Evolutionary conservation across 2,888 invertebrate species (phyloP).

Genomic region (Lycia hirtaria): DNA sequence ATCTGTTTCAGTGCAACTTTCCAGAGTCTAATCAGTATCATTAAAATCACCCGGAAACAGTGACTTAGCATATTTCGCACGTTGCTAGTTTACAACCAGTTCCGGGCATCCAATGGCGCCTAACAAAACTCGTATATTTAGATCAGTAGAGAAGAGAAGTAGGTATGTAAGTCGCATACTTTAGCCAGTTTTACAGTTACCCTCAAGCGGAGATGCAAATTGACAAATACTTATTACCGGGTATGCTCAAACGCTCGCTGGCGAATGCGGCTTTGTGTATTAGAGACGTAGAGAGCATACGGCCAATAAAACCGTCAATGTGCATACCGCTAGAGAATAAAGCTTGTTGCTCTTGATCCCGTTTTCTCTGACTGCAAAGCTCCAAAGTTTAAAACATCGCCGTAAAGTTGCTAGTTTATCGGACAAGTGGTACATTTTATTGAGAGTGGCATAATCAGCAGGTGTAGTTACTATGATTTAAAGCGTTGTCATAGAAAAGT

Average conservation of each 20-base stretch:
- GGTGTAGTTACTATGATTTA: too few species aligned
- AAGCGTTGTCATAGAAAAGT: too few species aligned
- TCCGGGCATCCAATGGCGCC: slow-evolving; percentile 17
- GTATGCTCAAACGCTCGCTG: slow-evolving; percentile 13
- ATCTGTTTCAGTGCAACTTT: slow-evolving; percentile 2
- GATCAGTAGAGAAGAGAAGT: slow-evolving; percentile 59
- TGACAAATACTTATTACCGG: slow-evolving; percentile 73
- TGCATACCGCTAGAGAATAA: too few species aligned
- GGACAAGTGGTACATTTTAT: too few species aligned
- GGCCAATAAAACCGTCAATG: too few species aligned
- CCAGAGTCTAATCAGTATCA: slow-evolving; percentile 1
- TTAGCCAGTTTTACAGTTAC: slow-evolving; percentile 76
- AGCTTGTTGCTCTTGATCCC: too few species aligned
- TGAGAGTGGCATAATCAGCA: too few species aligned
- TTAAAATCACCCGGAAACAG: slow-evolving; percentile 2
- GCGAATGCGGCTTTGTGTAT: slow-evolving; percentile 24
- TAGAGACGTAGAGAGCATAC: background rate
- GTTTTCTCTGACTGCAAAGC: too few species aligned
- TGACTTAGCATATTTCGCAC: slow-evolving; percentile 4
- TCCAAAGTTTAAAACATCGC: too few species aligned
- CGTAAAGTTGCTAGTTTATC: too few species aligned
- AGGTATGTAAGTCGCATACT: slow-evolving; percentile 64
- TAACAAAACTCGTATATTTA: slow-evolving; percentile 52
- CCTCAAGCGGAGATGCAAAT: slow-evolving; percentile 67
- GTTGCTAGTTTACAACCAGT: slow-evolving; percentile 25